Conservation (phyloP, 1,140 invertebrate species). For the Pteromalus puparum region DNA sequence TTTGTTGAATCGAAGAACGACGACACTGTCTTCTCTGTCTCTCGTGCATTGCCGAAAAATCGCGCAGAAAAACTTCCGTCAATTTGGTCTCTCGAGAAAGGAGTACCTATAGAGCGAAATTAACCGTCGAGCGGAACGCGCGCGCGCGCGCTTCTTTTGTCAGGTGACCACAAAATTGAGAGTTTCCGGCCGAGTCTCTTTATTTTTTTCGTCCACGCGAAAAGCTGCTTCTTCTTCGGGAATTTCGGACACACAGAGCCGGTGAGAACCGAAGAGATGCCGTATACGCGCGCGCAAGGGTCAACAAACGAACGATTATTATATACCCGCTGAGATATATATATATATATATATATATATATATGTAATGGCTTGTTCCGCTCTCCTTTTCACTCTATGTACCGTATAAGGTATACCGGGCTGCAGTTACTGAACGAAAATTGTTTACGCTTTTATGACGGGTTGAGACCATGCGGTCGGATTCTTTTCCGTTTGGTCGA, state of each 20-base stretch:
- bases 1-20: not conserved
- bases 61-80: conserved; percentile 36
- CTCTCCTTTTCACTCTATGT: too few species aligned
- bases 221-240: not conserved
- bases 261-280: not conserved
- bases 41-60: not conserved
- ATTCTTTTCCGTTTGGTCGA: not conserved
- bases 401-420: not conserved
- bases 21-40: not conserved
- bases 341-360: too few species aligned
- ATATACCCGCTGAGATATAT: too few species aligned
- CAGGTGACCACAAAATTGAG: conserved; percentile 51
- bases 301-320: not conserved
- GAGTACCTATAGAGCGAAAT: not conserved
- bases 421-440: not conserved
- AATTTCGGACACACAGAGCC: not conserved
- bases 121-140: conserved; percentile 5
- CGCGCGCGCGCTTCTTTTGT: not conserved
- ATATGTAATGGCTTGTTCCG: too few species aligned
- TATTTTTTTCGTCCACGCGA: conserved; percentile 14
- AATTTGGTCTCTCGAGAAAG: conserved; percentile 18
- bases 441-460: not conserved
- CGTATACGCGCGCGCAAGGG: not conserved
- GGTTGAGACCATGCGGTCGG: too few species aligned
- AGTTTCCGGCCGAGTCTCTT: conserved; percentile 32